These are phyloP conservation scores for Drosophila quadrilineata DNA, from an alignment of 1,140 invertebrate species.

Conservation along the genomic window DNA sequence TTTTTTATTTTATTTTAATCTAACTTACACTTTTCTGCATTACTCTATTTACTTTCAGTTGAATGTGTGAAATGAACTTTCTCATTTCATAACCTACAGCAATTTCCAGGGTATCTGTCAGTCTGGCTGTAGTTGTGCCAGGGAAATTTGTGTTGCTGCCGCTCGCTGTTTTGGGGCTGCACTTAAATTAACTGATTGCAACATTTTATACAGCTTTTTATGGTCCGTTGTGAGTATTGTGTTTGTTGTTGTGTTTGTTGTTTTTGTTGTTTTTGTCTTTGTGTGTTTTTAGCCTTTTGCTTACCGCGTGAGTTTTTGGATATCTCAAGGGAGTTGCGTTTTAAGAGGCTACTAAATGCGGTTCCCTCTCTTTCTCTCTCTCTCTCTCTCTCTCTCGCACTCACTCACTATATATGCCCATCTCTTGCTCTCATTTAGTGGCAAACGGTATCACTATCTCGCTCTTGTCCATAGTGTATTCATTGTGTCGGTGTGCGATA, in stretches of 20 bases:
- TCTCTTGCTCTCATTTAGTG: not conserved
- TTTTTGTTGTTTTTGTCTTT: constrained; percentile 22
- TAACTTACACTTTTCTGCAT: too few relatives aligned
- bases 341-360: constrained; percentile 72
- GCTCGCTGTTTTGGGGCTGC: constrained; percentile 53
- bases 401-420: not conserved
- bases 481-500: too few relatives aligned
- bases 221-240: constrained; percentile 29
- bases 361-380: constrained; percentile 35
- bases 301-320: not conserved
- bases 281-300: constrained; percentile 46
- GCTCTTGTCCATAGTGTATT: too few relatives aligned
- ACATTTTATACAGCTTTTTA: constrained; percentile 77
- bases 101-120: constrained; percentile 6
- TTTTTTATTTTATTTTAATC: too few relatives aligned
- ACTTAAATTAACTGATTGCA: constrained; percentile 80
- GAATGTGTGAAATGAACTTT: too few relatives aligned
- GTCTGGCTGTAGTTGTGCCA: not conserved
- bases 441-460: too few relatives aligned
- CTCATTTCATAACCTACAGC: too few relatives aligned
- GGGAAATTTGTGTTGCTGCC: constrained; percentile 46
- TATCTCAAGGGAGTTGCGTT: constrained; percentile 57
- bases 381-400: not conserved
- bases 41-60: too few relatives aligned
- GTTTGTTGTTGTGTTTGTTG: constrained; percentile 16